Conservation (phyloP, 2,888 invertebrate genomes). For the Pterostichus madidus region DNA sequence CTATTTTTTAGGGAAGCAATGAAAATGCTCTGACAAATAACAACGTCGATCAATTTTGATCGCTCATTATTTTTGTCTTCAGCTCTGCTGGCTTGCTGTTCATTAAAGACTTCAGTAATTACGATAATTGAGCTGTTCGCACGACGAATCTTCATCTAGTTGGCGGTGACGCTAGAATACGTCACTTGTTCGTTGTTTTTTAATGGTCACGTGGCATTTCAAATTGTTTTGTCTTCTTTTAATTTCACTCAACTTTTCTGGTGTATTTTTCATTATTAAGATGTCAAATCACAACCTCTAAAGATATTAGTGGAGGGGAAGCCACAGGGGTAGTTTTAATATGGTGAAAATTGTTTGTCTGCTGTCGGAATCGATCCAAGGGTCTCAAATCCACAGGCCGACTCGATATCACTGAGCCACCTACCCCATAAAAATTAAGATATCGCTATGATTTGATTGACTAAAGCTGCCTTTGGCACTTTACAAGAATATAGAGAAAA, state of each 20-base stretch:
- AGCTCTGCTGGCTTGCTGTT: neutral
- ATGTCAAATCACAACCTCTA: too few species aligned
- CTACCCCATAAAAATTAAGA: too few species aligned
- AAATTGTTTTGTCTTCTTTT: slow-evolving; percentile 19
- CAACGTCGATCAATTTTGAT: slow-evolving; percentile 3
- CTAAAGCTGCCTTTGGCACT: too few species aligned
- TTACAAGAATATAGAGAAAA: too few species aligned
- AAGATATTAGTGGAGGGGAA: too few species aligned
- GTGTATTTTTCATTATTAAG: too few species aligned
- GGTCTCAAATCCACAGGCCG: too few species aligned
- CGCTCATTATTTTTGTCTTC: slow-evolving; percentile 35
- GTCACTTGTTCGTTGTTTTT: slow-evolving; percentile 23
- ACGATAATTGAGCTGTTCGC: slow-evolving; percentile 42
- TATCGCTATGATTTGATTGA: too few species aligned
- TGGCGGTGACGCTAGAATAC: slow-evolving; percentile 16
- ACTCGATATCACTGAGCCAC: too few species aligned
- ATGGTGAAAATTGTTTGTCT: too few species aligned
- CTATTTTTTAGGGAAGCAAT: neutral
- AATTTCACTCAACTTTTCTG: neutral
- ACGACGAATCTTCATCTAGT: slow-evolving; percentile 41
- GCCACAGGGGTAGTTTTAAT: too few species aligned
- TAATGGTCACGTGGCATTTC: slow-evolving; percentile 15
- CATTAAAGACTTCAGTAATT: slow-evolving; percentile 27
- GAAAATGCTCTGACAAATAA: neutral
- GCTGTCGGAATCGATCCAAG: too few species aligned